These are phyloP conservation scores for Progne subis DNA, from an alignment of 2,113 vertebrate species.

Conservation along the genomic window DNA sequence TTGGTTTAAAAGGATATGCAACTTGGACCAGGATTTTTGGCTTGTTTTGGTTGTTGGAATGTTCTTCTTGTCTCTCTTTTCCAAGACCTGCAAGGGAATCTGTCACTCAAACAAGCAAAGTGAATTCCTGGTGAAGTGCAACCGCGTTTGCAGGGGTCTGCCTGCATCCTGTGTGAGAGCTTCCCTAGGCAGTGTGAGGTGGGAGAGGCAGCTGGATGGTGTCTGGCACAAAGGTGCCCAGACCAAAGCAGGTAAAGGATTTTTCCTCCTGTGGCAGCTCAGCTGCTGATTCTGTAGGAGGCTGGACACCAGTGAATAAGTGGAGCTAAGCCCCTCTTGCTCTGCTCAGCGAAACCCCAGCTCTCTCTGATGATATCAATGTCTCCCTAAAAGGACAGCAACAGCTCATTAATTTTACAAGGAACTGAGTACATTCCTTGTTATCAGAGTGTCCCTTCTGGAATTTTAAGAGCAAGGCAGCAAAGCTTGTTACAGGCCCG, in stretches of 20 bases:
- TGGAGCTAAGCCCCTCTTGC: neutral
- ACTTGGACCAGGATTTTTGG: neutral
- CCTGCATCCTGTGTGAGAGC: neutral
- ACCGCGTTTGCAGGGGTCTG: fast-evolving
- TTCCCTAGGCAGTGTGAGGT: neutral
- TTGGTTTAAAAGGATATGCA: neutral
- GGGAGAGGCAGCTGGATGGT: neutral
- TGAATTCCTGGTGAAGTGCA: neutral
- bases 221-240: neutral
- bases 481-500: neutral
- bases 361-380: neutral
- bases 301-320: neutral
- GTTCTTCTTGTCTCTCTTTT: neutral
- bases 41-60: neutral
- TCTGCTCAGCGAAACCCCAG: neutral
- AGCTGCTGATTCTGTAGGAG: neutral
- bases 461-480: constrained; percentile 15
- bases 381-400: neutral
- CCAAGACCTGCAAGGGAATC: neutral
- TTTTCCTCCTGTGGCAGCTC: neutral
- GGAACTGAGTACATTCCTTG: neutral
- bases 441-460: neutral
- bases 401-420: constrained; percentile 34
- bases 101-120: neutral
- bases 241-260: neutral